Evolutionary conservation across 2,888 invertebrate genomes (phyloP).

Genomic region (Orchesellides sinensis): DNA sequence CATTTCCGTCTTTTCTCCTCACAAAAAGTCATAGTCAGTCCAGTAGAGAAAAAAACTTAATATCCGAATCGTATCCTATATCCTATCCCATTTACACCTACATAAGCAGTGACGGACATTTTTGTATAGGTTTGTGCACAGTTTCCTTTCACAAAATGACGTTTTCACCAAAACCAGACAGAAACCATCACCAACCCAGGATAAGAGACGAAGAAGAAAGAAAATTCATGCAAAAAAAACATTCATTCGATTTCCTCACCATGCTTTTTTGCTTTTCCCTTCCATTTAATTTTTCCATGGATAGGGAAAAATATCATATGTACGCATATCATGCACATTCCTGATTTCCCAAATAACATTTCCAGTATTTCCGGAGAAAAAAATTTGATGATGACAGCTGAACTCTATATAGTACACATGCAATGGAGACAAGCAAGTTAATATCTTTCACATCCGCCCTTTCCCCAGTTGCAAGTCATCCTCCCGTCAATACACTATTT

Average conservation of each 20-base stretch:
- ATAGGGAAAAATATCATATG: constrained; percentile 3
- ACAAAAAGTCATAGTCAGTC: neutral
- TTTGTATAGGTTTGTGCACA: neutral
- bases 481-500: constrained; percentile 8
- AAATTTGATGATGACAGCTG: constrained; percentile 47
- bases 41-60: neutral
- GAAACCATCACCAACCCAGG: too few relatives aligned
- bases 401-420: too few relatives aligned
- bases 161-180: neutral
- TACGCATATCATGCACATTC: constrained; percentile 26
- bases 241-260: constrained; percentile 39
- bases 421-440: constrained; percentile 13
- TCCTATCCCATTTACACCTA: neutral
- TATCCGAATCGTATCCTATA: constrained; percentile 6
- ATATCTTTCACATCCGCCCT: constrained; percentile 60
- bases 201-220: neutral
- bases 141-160: constrained; percentile 26
- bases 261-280: neutral
- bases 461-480: constrained; percentile 36
- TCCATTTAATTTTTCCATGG: neutral
- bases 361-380: constrained; percentile 51
- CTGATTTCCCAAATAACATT: constrained; percentile 15
- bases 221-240: constrained; percentile 58
- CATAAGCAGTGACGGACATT: constrained; percentile 14
- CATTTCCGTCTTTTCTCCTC: constrained; percentile 53